These are phyloP conservation scores for Habrosyne pyritoides DNA, from an alignment of 2,888 invertebrate species.

Conservation along the genomic window DNA sequence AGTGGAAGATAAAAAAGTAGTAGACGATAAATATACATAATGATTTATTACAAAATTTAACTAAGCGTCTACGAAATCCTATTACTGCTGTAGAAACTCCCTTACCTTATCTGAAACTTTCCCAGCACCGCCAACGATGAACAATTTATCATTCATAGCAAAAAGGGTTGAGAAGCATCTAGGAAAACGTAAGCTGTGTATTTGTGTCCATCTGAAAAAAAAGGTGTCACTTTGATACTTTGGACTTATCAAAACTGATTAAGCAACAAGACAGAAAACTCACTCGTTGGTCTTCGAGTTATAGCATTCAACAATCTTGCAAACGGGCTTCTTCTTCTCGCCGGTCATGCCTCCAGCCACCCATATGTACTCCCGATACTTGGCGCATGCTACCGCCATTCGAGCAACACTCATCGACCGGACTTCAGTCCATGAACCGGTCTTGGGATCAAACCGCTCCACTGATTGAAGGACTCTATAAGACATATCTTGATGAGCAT, in stretches of 20 bases:
- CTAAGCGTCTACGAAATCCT: too few relatives aligned
- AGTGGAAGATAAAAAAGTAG: too few relatives aligned
- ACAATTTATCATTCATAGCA: slow-evolving; percentile 84
- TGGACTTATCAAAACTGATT: not conserved
- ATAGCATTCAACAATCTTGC: slow-evolving; percentile 86
- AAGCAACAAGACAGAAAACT: slow-evolving; percentile 23
- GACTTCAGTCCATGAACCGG: slow-evolving; percentile 83
- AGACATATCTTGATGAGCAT: not conserved
- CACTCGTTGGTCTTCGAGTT: slow-evolving; percentile 85
- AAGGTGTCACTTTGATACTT: not conserved
- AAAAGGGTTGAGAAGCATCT: slow-evolving; percentile 81
- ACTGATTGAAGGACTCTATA: slow-evolving; percentile 84
- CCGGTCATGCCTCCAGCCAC: slow-evolving; percentile 88
- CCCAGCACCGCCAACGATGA: slow-evolving; percentile 87
- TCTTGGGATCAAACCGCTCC: slow-evolving; percentile 84
- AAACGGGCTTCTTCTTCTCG: slow-evolving; percentile 80
- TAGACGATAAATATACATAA: too few relatives aligned
- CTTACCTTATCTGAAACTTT: slow-evolving; percentile 74
- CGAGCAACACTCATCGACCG: slow-evolving; percentile 83
- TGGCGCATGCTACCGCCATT: slow-evolving; percentile 85
- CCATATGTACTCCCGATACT: slow-evolving; percentile 87
- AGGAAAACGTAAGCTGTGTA: slow-evolving; percentile 80
- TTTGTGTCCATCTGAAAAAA: slow-evolving; percentile 81
- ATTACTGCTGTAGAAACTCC: not conserved
- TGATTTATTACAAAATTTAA: too few relatives aligned